A percentile compares a stretch with the other conserved stretches of the same genome.
Conservation (phyloP, 2,888 invertebrate genomes). For the Exocentrus adspersus region DNA sequence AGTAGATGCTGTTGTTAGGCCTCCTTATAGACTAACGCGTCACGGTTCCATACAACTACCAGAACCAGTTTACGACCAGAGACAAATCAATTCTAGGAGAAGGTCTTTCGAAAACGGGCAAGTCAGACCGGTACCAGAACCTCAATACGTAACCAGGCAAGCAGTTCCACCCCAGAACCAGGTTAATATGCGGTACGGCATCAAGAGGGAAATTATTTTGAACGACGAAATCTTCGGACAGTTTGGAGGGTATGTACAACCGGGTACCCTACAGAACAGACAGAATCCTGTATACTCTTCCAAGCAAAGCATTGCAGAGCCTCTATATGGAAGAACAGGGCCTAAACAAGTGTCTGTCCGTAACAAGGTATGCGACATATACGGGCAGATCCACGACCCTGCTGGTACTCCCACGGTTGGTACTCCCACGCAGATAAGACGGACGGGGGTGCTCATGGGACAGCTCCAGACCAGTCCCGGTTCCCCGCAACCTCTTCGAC, state of each 20-base stretch:
- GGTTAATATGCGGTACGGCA: neutral
- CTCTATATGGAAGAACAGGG: conserved; percentile 42
- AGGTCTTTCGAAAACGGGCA: conserved; percentile 37
- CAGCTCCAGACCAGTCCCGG: conserved; percentile 54
- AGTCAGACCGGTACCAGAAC: conserved; percentile 8
- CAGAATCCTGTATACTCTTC: conserved; percentile 43
- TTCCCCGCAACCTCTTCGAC: conserved; percentile 37
- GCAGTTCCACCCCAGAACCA: conserved; percentile 11
- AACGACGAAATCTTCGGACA: conserved; percentile 49
- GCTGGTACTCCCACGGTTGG: conserved; percentile 38
- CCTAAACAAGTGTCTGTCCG: conserved; percentile 52
- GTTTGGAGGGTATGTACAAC: conserved; percentile 45
- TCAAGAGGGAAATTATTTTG: conserved; percentile 44
- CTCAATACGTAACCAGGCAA: conserved; percentile 7
- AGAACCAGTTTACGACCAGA: conserved; percentile 48
- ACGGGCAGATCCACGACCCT: conserved; percentile 62
- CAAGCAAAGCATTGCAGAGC: conserved; percentile 46
- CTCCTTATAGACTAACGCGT: conserved; percentile 35
- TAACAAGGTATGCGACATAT: conserved; percentile 62
- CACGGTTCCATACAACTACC: conserved; percentile 46
- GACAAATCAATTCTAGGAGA: conserved; percentile 35
- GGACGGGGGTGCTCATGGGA: conserved; percentile 59
- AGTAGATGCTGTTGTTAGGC: conserved; percentile 29
- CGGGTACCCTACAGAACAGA: conserved; percentile 22
- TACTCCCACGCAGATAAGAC: conserved; percentile 42